Base-by-base conservation (phyloP, 1,140 invertebrate species). In the Diorhabda carinulata region DNA sequence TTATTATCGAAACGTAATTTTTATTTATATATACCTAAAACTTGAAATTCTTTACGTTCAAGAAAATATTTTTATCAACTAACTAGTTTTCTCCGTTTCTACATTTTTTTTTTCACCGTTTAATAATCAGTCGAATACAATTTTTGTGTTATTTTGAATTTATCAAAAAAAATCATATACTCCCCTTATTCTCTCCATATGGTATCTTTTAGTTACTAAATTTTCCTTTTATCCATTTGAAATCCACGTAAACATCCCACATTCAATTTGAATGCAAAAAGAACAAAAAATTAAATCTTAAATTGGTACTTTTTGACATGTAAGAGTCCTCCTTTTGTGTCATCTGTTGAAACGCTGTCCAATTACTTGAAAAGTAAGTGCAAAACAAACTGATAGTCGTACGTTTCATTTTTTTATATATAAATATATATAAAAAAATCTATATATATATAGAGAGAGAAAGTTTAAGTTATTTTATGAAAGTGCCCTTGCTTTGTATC, bases 401-500 rank as follows among this genome's bases (percentile, higher is more conserved):
- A 74, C 63, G 61, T 74, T 74, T 74, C 66, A 68, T 67, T 75
- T 72, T 73, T 25, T 25, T 25, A 25, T 25, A 25, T 25, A 25
- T 25, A 25, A 25, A 71, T 74, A 74, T 76, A 76, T 67, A 67
- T 67, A 60, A 57, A 52, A 77, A 71, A 74, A 72, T 68, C 66
- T 77, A 77, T 77, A 78, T 73, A 78, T 76, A 76, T 74, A 74
- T 74, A 77, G 45, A 75, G 70, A 77, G 74, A 59, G 25, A 71
- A 71, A 73, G 58, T 72, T 73, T 77, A 78, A 79, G 77, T 80
- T 81, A 77, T 75, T 79, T 79, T 77, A 75, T 79, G 73, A 78
- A 68, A 79, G 77, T 79, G 78, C 75, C 78, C 77, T 81, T 80
- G 79, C 76, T 80, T 81, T 81, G 76, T 78, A 78, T 68, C 71